Percentiles rank a stretch among this genome's conserved stretches.
Evolutionary conservation across 2,888 invertebrate species (phyloP).

Genomic region (Branchellion lobata): DNA sequence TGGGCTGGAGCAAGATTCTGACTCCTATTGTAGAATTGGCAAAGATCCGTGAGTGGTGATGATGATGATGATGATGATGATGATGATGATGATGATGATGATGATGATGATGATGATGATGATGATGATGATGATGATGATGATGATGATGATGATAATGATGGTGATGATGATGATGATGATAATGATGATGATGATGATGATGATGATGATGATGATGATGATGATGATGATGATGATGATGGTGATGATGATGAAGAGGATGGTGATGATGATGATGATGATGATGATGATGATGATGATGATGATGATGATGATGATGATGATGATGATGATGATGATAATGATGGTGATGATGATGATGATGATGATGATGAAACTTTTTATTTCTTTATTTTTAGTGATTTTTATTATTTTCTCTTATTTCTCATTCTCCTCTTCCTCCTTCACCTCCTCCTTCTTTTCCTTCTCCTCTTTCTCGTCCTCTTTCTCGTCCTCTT

Average conservation of each 20-base stretch:
- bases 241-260: no score
- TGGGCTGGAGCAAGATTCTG: no score
- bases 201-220: slow-evolving; percentile 3
- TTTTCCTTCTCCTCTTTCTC: no score
- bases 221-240: background rate
- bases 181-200: background rate
- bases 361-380: slow-evolving; percentile 7
- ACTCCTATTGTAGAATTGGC: no score
- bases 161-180: background rate
- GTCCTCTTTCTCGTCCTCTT: no score
- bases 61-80: slow-evolving; percentile 3
- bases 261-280: background rate
- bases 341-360: background rate
- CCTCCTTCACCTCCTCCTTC: no score
- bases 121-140: slow-evolving; percentile 3
- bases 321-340: background rate
- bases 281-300: slow-evolving; percentile 3
- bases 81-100: slow-evolving; percentile 3
- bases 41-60: no score
- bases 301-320: slow-evolving; percentile 3
- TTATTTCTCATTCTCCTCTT: no score
- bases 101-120: background rate
- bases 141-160: background rate
- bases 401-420: no score
- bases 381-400: no score